phyloP scores from a whole-genome alignment of 2,888 invertebrate species.

The Xylocampa areola region DNA sequence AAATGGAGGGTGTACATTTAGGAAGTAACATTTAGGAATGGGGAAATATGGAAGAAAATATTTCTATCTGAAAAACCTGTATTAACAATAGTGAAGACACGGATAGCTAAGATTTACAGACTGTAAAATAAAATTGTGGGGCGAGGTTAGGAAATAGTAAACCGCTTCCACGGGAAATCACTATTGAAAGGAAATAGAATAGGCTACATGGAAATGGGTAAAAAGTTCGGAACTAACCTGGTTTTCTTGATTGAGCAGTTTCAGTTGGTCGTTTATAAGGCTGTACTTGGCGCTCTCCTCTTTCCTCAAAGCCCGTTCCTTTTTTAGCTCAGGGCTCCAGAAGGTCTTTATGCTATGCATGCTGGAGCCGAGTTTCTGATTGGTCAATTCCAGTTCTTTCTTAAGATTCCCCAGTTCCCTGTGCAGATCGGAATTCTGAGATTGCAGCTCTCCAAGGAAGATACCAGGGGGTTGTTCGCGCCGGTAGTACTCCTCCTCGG shows the following conservation, averaged over 20 bases:
- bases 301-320: slow-evolving; percentile 98
- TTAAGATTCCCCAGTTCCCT: slow-evolving; percentile 96
- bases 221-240: slow-evolving; percentile 92
- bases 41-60: background rate
- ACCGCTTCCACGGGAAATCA: slow-evolving; percentile 22
- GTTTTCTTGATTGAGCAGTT: slow-evolving; percentile 98
- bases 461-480: slow-evolving; percentile 90
- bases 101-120: slow-evolving; percentile 7
- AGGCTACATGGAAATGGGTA: background rate
- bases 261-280: slow-evolving; percentile 98
- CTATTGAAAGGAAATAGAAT: slow-evolving; percentile 8
- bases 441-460: slow-evolving; percentile 96
- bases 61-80: too few relatives aligned
- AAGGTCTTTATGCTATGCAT: slow-evolving; percentile 99
- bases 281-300: slow-evolving; percentile 99
- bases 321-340: slow-evolving; percentile 99
- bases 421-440: slow-evolving; percentile 98
- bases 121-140: slow-evolving; percentile 6
- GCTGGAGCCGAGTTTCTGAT: slow-evolving; percentile 98
- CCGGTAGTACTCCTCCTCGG: slow-evolving; percentile 91
- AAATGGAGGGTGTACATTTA: background rate
- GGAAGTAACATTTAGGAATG: background rate
- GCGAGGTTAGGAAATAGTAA: slow-evolving; percentile 11
- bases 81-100: slow-evolving; percentile 7
- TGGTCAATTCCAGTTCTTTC: slow-evolving; percentile 98